Conservation (phyloP, 2,113 vertebrate species). For the Calonectris borealis region DNA sequence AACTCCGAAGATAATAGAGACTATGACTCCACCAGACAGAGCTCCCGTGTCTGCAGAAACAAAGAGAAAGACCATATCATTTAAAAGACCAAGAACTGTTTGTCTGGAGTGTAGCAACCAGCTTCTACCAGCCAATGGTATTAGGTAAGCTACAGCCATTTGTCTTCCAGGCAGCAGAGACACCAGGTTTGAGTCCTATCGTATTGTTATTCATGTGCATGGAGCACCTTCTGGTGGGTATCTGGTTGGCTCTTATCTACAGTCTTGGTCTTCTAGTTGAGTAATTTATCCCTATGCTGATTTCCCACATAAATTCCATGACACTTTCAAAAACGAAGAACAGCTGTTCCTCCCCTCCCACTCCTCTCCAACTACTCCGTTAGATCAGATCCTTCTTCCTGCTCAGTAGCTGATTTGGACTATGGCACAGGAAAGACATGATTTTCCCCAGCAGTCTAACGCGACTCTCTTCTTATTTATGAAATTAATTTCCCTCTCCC, state of each 20-base stretch:
- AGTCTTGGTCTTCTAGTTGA: background rate
- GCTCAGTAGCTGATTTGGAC: background rate
- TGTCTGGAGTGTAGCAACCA: background rate
- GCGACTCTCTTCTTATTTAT: background rate
- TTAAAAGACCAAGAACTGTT: background rate
- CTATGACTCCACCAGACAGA: conserved; percentile 71
- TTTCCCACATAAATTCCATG: background rate
- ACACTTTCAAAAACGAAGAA: background rate
- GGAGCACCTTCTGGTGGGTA: background rate
- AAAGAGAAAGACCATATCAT: background rate
- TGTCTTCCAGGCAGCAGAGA: background rate
- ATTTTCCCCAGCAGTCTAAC: background rate
- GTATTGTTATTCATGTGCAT: background rate
- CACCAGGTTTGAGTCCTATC: background rate
- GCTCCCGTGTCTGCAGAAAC: conserved; percentile 55
- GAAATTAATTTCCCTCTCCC: background rate
- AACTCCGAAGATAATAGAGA: conserved; percentile 71
- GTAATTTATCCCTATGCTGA: background rate
- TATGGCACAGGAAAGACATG: background rate
- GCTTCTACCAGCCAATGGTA: background rate
- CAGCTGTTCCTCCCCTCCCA: background rate
- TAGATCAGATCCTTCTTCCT: background rate
- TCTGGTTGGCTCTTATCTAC: background rate
- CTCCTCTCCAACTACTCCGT: background rate
- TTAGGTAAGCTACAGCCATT: background rate